Evolutionary conservation across 1,140 invertebrate species (phyloP), one percentile per base, ranked within the genome.

Genomic region (Mactra quadrangularis): DNA sequence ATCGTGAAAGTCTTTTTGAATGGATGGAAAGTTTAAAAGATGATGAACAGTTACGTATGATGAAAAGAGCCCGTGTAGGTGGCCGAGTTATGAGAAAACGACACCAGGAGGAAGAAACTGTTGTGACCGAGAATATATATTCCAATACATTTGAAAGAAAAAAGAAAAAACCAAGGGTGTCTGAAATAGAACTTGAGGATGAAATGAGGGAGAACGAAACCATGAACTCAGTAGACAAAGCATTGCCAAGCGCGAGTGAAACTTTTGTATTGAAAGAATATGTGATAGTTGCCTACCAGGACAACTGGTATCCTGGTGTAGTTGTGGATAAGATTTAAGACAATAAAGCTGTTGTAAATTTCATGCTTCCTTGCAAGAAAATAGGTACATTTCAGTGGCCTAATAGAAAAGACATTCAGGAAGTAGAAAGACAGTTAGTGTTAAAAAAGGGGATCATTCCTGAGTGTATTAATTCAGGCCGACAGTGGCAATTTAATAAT

Each of bases 261-360:
- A 60, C 11, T 60, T 35, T 60, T 7, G 33, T n/a, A 19, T 2
- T 60, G 9, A n/a, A n/a, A 3, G 68, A 71, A 25, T 71, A 29
- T 55, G 27, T 71, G 0, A 47, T 19, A n/a, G 50, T 71, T 53
- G 68, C 68, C 22, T 71, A 71, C 27, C 50, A 71, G 29, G 68
- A 71, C 50, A 55, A 52, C 52, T 71, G 68, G 68, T 71, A 71
- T 22, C 68, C 68, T 71, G 68, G 68, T 9, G 52, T 22, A 33
- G 50, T 71, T 11, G 47, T 29, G 33, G 31, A 71, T 33, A n/a
- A 33, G 0, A 38, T 71, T 19, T 27, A 71, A 3, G 15, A 55
- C 7, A n/a, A 13, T 6, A 29, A 3, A 31, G 68, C 50, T 9
- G 1, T 52, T 22, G 35, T 71, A 0, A 71, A 55, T 6, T 71